Conservation (phyloP, 1,140 invertebrate genomes). For the Platyscapa corneri region DNA sequence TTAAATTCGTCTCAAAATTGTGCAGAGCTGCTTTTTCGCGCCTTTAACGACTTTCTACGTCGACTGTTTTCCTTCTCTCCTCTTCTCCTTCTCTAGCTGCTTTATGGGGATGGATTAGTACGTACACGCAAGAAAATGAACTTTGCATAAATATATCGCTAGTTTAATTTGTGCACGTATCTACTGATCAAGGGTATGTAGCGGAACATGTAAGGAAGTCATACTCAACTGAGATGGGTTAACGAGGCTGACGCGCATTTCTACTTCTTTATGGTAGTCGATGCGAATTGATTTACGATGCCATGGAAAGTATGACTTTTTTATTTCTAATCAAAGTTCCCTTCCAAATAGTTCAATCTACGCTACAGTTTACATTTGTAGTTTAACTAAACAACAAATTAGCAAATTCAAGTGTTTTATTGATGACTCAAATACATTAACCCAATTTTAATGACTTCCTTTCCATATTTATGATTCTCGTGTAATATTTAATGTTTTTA, state of each 20-base stretch:
- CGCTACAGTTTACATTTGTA: too few species aligned
- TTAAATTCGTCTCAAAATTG: neutral
- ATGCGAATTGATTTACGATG: neutral
- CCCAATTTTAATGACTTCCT: too few species aligned
- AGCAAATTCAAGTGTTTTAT: too few species aligned
- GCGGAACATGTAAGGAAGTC: neutral
- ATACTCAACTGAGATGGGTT: neutral
- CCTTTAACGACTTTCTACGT: neutral
- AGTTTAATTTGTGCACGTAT: neutral
- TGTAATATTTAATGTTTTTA: too few species aligned
- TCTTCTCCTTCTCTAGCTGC: neutral
- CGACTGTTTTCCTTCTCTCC: neutral
- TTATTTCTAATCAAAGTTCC: too few species aligned
- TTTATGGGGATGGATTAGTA: neutral
- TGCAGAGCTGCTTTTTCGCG: neutral
- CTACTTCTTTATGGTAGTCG: neutral
- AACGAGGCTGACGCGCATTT: neutral
- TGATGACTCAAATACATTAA: too few species aligned
- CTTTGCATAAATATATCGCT: conserved; percentile 3
- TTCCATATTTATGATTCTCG: too few species aligned
- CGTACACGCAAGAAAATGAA: neutral
- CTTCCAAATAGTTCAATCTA: too few species aligned
- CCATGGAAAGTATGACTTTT: neutral
- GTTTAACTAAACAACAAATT: too few species aligned
- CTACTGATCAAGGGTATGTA: neutral